A percentile compares a stretch with the other conserved stretches of the same genome.
These are phyloP conservation scores for Amblyteles armatorius DNA, from an alignment of 2,888 invertebrate genomes.

Conservation along the genomic window DNA sequence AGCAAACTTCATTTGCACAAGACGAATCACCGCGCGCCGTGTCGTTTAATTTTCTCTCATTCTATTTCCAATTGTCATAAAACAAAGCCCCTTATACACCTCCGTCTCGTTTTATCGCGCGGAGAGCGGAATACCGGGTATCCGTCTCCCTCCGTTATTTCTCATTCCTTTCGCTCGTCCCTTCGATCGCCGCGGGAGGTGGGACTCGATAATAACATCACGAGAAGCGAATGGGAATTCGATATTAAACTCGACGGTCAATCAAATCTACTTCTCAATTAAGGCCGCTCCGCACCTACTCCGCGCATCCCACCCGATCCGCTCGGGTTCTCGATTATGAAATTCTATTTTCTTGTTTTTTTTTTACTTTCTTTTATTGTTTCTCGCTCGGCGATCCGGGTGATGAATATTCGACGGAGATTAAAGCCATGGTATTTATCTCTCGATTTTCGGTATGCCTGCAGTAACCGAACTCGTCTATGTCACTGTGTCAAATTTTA, in stretches of 20 bases:
- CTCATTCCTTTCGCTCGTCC: constrained; percentile 54
- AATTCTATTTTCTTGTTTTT: constrained; percentile 61
- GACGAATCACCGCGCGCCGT: constrained; percentile 38
- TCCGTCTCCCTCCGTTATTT: constrained; percentile 53
- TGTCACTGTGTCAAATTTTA: not conserved
- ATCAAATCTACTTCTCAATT: constrained; percentile 64
- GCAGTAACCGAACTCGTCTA: not conserved
- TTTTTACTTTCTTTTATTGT: constrained; percentile 27
- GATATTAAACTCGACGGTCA: constrained; percentile 68
- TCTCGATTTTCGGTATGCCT: constrained; percentile 17
- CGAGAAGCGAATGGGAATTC: constrained; percentile 68
- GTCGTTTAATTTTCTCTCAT: constrained; percentile 31
- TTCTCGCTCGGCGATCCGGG: constrained; percentile 64
- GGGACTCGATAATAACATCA: constrained; percentile 70
- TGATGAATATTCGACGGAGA: constrained; percentile 36
- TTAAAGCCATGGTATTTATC: constrained; percentile 45
- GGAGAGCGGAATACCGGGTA: constrained; percentile 42
- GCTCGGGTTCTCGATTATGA: constrained; percentile 67
- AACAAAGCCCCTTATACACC: constrained; percentile 29
- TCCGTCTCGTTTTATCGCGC: constrained; percentile 3
- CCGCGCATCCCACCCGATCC: constrained; percentile 54
- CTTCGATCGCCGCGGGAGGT: constrained; percentile 60
- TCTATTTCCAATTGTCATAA: constrained; percentile 54
- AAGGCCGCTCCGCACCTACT: constrained; percentile 58
- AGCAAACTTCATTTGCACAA: constrained; percentile 49